A percentile compares a stretch with the other conserved stretches of the same genome.
phyloP scores from a whole-genome alignment of 2,888 invertebrate genomes.

The Leucophenga maculata region DNA sequence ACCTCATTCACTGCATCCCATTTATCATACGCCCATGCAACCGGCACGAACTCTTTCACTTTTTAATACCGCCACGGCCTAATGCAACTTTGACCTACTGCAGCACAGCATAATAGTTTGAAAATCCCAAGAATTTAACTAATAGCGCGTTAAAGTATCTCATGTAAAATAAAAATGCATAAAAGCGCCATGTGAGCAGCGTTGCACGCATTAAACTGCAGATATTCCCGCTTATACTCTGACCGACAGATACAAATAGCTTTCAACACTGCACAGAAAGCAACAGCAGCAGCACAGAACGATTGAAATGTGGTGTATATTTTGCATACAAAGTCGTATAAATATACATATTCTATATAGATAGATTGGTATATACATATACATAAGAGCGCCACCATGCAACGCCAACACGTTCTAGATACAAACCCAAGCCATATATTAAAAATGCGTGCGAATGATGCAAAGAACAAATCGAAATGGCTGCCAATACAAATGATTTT shows the following conservation, averaged over 20 bases:
- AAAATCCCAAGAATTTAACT: conserved; percentile 14
- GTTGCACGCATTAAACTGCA: conserved; percentile 47
- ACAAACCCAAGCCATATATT: background rate
- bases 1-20: too few relatives aligned
- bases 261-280: conserved; percentile 56
- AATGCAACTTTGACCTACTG: conserved; percentile 22
- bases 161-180: background rate
- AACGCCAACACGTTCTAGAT: conserved; percentile 28
- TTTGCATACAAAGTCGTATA: conserved; percentile 55
- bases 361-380: background rate
- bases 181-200: background rate
- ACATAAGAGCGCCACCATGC: conserved; percentile 31
- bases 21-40: too few relatives aligned
- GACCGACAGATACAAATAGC: conserved; percentile 65
- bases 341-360: conserved; percentile 51
- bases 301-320: conserved; percentile 55
- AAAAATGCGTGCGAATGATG: conserved; percentile 39
- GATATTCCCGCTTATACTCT: conserved; percentile 43
- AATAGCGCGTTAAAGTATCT: conserved; percentile 3
- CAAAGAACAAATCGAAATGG: conserved; percentile 51
- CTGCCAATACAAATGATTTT: conserved; percentile 21
- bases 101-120: background rate
- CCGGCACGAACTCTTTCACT: background rate
- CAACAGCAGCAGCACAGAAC: conserved; percentile 55
- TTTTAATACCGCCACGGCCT: background rate